Base-by-base conservation (phyloP, 2,797 vertebrate genomes). In the Neostethus bicornis region DNA sequence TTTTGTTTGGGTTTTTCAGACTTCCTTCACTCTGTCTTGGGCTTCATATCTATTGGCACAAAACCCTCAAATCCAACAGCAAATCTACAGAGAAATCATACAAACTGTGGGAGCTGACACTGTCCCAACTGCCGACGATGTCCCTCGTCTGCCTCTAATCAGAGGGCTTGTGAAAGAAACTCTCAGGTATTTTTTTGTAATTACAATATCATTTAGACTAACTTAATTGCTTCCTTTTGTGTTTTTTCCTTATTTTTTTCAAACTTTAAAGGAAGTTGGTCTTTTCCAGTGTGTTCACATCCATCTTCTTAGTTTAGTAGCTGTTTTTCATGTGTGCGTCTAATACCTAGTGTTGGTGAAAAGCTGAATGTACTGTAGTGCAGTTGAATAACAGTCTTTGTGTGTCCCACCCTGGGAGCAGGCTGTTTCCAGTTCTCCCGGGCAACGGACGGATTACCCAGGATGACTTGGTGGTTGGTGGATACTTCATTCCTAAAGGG, bases 21-120 rank as follows among this genome's bases (percentile, higher is more conserved):
- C 94, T 1, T 96, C 95, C n/a, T 96, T 96, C 83, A 96, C 94
- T 0, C 80, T 96, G 52, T 95, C 95, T 1, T 96, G 95, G 96
- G 92, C 94, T 19, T 81, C 80, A n/a, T 95, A 95, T 65, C 89
- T 98, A 55, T 78, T 98, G 61, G 96, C 95, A 2, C 92, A 76
- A 10, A 87, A 96, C 66, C 94, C 94, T 4, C 70, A 86, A 5
- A 73, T 92, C 43, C 95, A 98, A 61, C 84, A 94, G 70, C 61
- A 86, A 59, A 92, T 97, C 82, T 92, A 91, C 48, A 72, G 68
- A 13, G 93, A 97, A 77, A 91, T 96, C 51, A 68, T 68, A 2
- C 72, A 29, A 20, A 93, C 92, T 13, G 58, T 97, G 63, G 92
- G 92, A n/a, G 82, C 85, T 14, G 77, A 86, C 19, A 51, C 66